Base-by-base conservation (phyloP, 1,140 invertebrate species). In the Nasonia vitripennis region DNA sequence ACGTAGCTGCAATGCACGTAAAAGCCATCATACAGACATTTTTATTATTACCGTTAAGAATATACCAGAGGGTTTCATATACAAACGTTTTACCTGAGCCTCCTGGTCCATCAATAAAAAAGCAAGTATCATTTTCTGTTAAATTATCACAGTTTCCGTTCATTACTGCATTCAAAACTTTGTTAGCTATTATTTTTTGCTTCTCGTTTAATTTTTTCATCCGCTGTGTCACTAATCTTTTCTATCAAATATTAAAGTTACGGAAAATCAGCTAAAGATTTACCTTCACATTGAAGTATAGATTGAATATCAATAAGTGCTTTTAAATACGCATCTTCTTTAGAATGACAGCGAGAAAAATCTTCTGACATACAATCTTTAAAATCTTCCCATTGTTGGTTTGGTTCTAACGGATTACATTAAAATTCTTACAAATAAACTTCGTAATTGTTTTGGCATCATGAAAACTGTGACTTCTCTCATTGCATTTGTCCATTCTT, bases 21-120 rank as follows among this genome's bases (percentile, higher is more conserved):
- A 41, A 41, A 41, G 93, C 92, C 10, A 91, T 87, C n/a, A 90
- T 90, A 12, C 92, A 37, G 34, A 90, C 89, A 75, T 89, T 87
- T 81, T 85, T 79, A 41, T 87, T 83, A 34, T 87, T 3, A 12
- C 67, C 83, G 85, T 89, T 87, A 1, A 91, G n/a, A 37, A 78
- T 37, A 67, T 88, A 75, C 12, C 87, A 87, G 17, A 91, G 34
- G 12, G 87, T 79, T 27, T 87, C 86, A 34, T 87, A 88, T 27
- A 86, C 17, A 71, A 86, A 88, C 2, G 88, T 89, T 87, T 91
- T 91, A 20, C 89, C 87, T 23, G 88, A 83, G 27, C 87, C 87
- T 55, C 87, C 86, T 9, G 87, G 86, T 0, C 86, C 88, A 83
- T 89, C 86, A 10, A 84, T 84, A 37, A 75, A 87, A 77, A 84